Percentiles rank a stretch among this genome's conserved stretches.
These are phyloP conservation scores for Oryzias dopingdopingensis DNA, from an alignment of 2,797 vertebrate genomes.

Conservation along the genomic window DNA sequence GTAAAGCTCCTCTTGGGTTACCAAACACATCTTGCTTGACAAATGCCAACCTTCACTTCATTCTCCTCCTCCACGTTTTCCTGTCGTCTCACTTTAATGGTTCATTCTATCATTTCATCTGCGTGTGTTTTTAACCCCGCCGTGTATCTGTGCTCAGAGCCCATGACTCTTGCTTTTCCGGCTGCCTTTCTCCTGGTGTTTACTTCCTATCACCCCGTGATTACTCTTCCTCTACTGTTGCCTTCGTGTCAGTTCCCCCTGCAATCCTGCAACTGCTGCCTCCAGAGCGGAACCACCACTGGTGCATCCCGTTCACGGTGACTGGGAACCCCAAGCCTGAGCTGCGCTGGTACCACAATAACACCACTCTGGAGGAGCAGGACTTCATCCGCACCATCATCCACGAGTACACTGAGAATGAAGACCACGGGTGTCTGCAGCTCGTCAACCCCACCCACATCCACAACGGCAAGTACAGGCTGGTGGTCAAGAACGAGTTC, in stretches of 20 bases:
- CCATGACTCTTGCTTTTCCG: slow-evolving; percentile 44
- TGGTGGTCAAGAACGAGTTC: slow-evolving; percentile 87
- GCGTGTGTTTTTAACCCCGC: slow-evolving; percentile 9
- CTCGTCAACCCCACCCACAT: slow-evolving; percentile 94
- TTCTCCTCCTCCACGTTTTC: slow-evolving; percentile 28
- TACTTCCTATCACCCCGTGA: slow-evolving; percentile 58
- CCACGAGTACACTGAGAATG: slow-evolving; percentile 84
- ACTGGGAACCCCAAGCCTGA: slow-evolving; percentile 91
- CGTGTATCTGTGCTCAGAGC: slow-evolving; percentile 17
- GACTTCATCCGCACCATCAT: slow-evolving; percentile 91
- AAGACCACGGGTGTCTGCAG: slow-evolving; percentile 96
- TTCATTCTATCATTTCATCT: slow-evolving; percentile 6
- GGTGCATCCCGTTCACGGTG: slow-evolving; percentile 98
- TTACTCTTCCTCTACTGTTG: slow-evolving; percentile 62
- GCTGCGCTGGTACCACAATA: slow-evolving; percentile 90
- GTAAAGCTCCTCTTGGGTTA: slow-evolving; percentile 57
- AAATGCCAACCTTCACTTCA: slow-evolving; percentile 33
- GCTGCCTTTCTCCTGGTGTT: slow-evolving; percentile 54
- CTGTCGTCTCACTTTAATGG: slow-evolving; percentile 26
- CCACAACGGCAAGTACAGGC: slow-evolving; percentile 92
- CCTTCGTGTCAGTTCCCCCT: slow-evolving; percentile 86
- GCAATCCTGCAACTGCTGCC: slow-evolving; percentile 88
- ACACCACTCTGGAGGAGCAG: slow-evolving; percentile 82
- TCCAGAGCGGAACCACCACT: slow-evolving; percentile 89
- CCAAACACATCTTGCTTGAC: slow-evolving; percentile 35